Evolutionary conservation across 2,888 invertebrate species (phyloP), one percentile per base, ranked within the genome.

Genomic region (Blastobasis adustella): DNA sequence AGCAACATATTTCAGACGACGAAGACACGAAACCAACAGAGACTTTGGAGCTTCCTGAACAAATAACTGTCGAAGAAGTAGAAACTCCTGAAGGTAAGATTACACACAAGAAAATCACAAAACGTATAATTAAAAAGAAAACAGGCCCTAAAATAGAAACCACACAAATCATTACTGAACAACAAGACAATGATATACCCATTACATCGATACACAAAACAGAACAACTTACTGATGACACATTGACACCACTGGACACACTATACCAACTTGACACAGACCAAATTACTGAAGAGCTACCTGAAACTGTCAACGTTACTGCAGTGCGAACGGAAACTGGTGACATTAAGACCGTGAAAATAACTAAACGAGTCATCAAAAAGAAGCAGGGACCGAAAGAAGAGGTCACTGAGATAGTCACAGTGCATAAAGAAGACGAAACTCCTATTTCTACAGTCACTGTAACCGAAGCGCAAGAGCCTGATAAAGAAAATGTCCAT

Each of bases 1-100:
- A 64, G 23, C 52, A 58, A 3, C n/a, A 44, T 38, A 42, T 54
- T 6, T 51, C 59, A 8, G 53, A 52, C 0, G 51, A 47, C 0
- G 50, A 53, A 39, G 53, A 56, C 8, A 38, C 40, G 7, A 39
- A 51, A 7, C 49, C 49, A 7, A 48, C 55, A 46, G 50, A 55
- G 54, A n/a, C n/a, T n/a, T n/a, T 53, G 3, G 65, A 69, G 47
- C 51, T 71, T 8, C 67, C 77, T 0, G 79, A 80, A 52, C 75
- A 80, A 10, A 73, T 73, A 23, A 72, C 55, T 10, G 50, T 64
- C 10, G 61, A 65, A 48, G 59, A 70, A 54, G 62, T 77, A 50
- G 73, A 69, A 49, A 55, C 62, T 0, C 63, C 62, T 39, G 64
- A 69, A 38, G 71, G 64, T 54, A 63, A 69, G 65, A 57, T 52